These are phyloP conservation scores for Sturnus vulgaris DNA, from an alignment of 2,113 vertebrate genomes.

Conservation along the genomic window DNA sequence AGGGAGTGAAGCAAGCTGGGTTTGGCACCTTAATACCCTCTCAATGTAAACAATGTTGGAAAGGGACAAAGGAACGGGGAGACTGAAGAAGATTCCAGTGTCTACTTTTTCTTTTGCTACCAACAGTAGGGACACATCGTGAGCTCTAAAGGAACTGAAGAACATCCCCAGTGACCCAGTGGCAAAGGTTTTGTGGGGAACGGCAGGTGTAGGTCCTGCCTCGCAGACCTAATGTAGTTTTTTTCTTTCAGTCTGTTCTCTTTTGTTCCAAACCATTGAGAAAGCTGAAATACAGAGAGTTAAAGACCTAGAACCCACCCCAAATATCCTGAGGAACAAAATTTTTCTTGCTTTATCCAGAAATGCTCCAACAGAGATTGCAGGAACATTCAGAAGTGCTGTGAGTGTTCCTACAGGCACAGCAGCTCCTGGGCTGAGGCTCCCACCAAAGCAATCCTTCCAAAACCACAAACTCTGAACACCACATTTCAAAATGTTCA, in stretches of 20 bases:
- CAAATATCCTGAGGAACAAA: background rate
- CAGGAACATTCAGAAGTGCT: background rate
- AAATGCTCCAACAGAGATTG: background rate
- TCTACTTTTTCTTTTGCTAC: conserved; percentile 22
- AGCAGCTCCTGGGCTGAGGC: background rate
- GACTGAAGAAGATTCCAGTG: conserved; percentile 20
- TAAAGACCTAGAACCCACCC: background rate
- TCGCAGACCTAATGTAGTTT: background rate
- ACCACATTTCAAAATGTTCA: background rate
- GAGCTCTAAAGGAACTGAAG: conserved; percentile 36
- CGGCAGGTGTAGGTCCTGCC: background rate
- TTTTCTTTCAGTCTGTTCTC: background rate
- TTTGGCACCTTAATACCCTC: conserved; percentile 26
- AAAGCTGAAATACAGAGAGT: background rate
- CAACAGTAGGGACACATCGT: background rate
- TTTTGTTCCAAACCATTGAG: background rate
- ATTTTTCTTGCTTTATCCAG: background rate
- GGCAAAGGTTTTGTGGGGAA: background rate
- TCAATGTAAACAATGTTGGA: background rate
- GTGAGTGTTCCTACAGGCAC: background rate
- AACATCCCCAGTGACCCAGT: conserved; percentile 20
- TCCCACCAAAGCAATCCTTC: background rate
- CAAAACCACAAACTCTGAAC: background rate
- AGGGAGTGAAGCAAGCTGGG: background rate
- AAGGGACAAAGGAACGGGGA: background rate